Evolutionary conservation across 2,888 invertebrate species (phyloP), one percentile per base, ranked within the genome.

Genomic region (Idaea straminata): DNA sequence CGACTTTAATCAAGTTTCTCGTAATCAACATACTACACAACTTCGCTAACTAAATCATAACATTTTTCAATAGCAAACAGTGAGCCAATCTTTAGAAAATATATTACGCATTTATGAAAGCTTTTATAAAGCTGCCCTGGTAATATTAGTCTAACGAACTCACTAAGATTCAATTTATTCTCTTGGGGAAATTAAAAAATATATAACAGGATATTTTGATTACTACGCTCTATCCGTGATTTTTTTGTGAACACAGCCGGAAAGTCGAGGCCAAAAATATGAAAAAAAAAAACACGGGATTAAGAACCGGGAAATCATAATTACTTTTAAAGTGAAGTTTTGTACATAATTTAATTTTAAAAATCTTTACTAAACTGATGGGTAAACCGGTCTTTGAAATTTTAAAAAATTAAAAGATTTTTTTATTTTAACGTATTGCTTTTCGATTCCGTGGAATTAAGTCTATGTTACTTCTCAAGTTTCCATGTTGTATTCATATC

Each of bases 161-260:
- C 36, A 16, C 47, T 38, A 60, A 57, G 62, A 64, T 65, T 64
- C 61, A 35, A 25, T 59, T 34, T 64, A 34, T 16, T 66, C 64
- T 36, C 57, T 7, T n/a, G n/a, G 62, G 63, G 62, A 64, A 64
- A 66, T 66, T 69, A 66, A 66, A 62, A 66, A 66, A 59, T 62
- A 61, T 62, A 66, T 65, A 59, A 2, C 57, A 63, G 15, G 58
- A 59, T 15, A 15, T 7, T 58, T 47, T 13, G 47, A 47, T 10
- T 7, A 4, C 4, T 47, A 47, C 13, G 13, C 10, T 13, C 13
- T 13, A 47, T 47, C 47, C 47, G 3, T 35, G 64, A 59, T 35
- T 47, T 66, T 59, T 35, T 63, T 16, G 60, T 15, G 57, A 35
- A 16, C 38, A 59, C 59, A 13, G 47, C 47, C 13, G 47, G 36